Percentiles rank a stretch among this genome's conserved stretches.
Evolutionary conservation across 1,140 invertebrate genomes (phyloP).

Genomic region (Hypsibius dujardini): DNA sequence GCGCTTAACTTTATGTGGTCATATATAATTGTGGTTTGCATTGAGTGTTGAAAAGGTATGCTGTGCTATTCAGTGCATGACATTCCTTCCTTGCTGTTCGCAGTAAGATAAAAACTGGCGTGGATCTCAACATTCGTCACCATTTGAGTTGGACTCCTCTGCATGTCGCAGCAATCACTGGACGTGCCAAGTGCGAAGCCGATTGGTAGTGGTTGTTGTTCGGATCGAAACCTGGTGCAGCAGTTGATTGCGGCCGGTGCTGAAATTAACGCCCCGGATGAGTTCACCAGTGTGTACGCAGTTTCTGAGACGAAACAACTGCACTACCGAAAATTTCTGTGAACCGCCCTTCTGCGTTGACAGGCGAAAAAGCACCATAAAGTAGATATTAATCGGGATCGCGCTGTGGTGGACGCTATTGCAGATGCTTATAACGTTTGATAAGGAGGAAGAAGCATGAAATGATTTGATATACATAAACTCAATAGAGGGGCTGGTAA

Average conservation of each 20-base stretch:
- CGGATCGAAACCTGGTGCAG: conserved; percentile 26
- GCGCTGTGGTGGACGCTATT: conserved; percentile 46
- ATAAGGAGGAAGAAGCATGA: too few species aligned
- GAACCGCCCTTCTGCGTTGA: conserved; percentile 71
- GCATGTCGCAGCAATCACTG: conserved; percentile 62
- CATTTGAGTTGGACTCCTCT: conserved; percentile 63
- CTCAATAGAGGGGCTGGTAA: too few species aligned
- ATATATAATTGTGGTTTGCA: too few species aligned
- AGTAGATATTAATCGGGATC: conserved; percentile 80
- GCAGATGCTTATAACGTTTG: too few species aligned
- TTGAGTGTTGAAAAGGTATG: too few species aligned
- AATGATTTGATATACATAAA: too few species aligned
- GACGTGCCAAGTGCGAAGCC: conserved; percentile 32
- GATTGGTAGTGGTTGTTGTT: background rate
- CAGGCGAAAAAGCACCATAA: conserved; percentile 74
- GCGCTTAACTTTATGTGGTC: too few species aligned
- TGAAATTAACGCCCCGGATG: conserved; percentile 56
- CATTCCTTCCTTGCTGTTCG: too few species aligned
- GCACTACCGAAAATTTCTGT: conserved; percentile 28
- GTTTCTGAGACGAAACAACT: background rate
- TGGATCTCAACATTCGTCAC: background rate
- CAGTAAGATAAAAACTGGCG: background rate
- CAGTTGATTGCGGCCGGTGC: conserved; percentile 54
- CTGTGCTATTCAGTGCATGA: too few species aligned
- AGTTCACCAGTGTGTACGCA: conserved; percentile 52